These are phyloP conservation scores for Globodera ellingtonae DNA, from an alignment of 1,140 invertebrate species.

Conservation along the genomic window DNA sequence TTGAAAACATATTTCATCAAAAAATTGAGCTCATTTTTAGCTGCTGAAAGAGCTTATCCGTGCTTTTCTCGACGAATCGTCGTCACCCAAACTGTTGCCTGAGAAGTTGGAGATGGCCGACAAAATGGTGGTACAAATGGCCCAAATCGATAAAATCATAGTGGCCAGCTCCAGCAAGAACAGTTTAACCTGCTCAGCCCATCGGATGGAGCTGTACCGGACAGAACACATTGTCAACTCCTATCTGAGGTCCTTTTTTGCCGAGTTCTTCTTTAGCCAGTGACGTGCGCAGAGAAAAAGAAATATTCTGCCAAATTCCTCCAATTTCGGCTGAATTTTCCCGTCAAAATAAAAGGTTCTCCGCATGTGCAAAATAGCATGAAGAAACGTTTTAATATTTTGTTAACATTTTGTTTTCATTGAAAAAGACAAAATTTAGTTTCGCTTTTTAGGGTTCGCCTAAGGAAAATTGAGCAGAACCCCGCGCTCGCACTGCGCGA, in stretches of 20 bases:
- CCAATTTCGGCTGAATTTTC: not conserved
- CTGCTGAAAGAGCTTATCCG: slow-evolving; percentile 43
- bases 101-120: slow-evolving; percentile 42
- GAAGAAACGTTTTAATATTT: too few relatives aligned
- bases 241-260: slow-evolving; percentile 32
- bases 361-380: not conserved
- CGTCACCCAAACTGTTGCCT: slow-evolving; percentile 39
- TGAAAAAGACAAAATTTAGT: slow-evolving; percentile 6
- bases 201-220: slow-evolving; percentile 39
- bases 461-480: slow-evolving; percentile 43
- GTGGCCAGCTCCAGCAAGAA: slow-evolving; percentile 33
- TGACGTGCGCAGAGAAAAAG: too few relatives aligned
- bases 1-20: not conserved
- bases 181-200: slow-evolving; percentile 23
- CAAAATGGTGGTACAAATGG: slow-evolving; percentile 37
- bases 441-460: slow-evolving; percentile 26
- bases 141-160: slow-evolving; percentile 46
- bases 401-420: not conserved
- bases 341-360: slow-evolving; percentile 16
- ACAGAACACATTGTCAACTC: slow-evolving; percentile 38
- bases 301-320: too few relatives aligned
- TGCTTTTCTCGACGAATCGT: slow-evolving; percentile 41
- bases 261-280: too few relatives aligned
- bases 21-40: slow-evolving; percentile 9
- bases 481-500: slow-evolving; percentile 31